These are phyloP conservation scores for Charina bottae DNA, from an alignment of 2,113 vertebrate species.

Conservation along the genomic window DNA sequence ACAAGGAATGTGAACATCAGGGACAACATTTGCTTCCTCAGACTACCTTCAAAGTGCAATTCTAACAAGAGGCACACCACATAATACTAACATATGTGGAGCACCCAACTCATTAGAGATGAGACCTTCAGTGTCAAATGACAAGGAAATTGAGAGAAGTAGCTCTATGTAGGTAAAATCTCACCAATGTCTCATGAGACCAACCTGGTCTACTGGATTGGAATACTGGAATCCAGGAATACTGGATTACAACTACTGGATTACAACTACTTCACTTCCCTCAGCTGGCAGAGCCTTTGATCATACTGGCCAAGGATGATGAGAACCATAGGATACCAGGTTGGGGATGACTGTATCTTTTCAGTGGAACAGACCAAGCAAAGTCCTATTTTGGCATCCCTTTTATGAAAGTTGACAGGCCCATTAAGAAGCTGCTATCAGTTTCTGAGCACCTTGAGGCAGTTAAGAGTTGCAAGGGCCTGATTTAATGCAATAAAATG, in stretches of 20 bases:
- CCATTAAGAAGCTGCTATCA: not conserved
- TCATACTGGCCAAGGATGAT: not conserved
- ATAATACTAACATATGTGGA: not conserved
- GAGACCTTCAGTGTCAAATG: not conserved
- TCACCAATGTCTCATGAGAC: not conserved
- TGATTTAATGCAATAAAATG: not conserved
- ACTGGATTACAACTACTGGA: not conserved
- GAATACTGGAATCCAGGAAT: too few relatives aligned
- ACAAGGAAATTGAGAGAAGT: not conserved
- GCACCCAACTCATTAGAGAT: not conserved
- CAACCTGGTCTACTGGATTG: too few relatives aligned
- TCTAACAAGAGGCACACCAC: not conserved
- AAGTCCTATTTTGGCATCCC: not conserved
- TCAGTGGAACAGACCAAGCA: not conserved
- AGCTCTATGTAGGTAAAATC: not conserved
- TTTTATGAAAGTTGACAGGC: not conserved
- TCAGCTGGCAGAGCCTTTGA: not conserved
- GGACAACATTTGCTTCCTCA: not conserved
- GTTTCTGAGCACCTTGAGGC: not conserved
- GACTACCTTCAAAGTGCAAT: not conserved
- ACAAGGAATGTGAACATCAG: not conserved
- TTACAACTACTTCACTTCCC: not conserved
- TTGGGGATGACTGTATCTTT: not conserved
- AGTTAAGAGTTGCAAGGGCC: not conserved
- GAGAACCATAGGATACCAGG: not conserved